Evolutionary conservation across 2,888 invertebrate species (phyloP).

Genomic region (Electrophaes corylata): DNA sequence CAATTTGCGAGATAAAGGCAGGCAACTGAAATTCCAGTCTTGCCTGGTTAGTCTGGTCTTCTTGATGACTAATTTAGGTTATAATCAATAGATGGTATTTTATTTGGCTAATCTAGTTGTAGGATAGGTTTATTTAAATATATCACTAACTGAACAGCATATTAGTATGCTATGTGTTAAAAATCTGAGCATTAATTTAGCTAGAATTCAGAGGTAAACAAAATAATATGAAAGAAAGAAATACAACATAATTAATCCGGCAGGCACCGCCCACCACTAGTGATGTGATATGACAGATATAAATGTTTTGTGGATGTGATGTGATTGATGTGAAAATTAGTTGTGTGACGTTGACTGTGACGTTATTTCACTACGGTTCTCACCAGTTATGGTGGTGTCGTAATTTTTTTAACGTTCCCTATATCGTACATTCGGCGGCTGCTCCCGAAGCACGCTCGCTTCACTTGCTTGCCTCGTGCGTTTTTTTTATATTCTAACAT

Average conservation of each 20-base stretch:
- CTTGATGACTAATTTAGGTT: constrained; percentile 69
- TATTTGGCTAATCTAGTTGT: constrained; percentile 12
- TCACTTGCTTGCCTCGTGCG: too few relatives aligned
- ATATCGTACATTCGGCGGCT: too few relatives aligned
- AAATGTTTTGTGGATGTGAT: too few relatives aligned
- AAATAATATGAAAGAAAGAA: constrained; percentile 29
- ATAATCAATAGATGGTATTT: constrained; percentile 62
- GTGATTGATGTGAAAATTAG: too few relatives aligned
- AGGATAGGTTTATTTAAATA: neutral
- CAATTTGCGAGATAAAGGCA: constrained; percentile 29
- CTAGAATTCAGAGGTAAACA: constrained; percentile 2
- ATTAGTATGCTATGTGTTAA: neutral
- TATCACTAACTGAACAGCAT: neutral
- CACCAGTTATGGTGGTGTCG: too few relatives aligned
- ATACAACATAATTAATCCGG: constrained; percentile 38
- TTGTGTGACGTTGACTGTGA: too few relatives aligned
- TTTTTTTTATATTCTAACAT: too few relatives aligned
- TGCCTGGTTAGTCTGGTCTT: constrained; percentile 58
- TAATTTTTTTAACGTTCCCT: too few relatives aligned
- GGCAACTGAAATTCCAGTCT: constrained; percentile 53
- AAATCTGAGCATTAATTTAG: neutral
- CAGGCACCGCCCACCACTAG: constrained; percentile 46
- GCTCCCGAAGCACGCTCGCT: too few relatives aligned
- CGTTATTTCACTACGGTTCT: too few relatives aligned
- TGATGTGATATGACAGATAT: too few relatives aligned